Evolutionary conservation across 2,113 vertebrate species (phyloP).

Genomic region (Daubentonia madagascariensis): DNA sequence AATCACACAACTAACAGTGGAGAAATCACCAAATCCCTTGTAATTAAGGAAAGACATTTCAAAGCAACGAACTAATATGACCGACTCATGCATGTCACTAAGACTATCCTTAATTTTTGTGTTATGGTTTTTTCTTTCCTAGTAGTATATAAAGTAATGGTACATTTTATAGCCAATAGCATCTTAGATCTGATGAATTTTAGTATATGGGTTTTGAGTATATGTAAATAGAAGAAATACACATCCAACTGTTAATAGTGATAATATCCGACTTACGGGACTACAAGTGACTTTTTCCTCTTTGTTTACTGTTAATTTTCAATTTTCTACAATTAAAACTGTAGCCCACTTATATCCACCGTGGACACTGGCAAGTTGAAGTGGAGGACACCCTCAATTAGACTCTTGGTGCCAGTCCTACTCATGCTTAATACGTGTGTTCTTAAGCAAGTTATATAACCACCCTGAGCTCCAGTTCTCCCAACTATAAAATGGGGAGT

Average conservation of each 20-base stretch:
- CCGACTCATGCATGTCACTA: background rate
- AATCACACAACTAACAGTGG: background rate
- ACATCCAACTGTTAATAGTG: background rate
- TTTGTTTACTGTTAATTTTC: background rate
- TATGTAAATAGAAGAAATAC: background rate
- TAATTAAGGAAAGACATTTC: background rate
- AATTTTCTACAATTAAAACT: background rate
- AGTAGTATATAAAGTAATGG: background rate
- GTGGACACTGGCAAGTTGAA: background rate
- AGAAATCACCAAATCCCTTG: background rate
- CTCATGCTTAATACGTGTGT: fast-evolving
- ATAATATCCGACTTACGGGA: background rate
- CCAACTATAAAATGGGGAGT: background rate
- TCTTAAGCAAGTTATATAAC: background rate
- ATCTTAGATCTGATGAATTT: background rate
- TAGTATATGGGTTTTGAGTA: background rate
- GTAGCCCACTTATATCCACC: fast-evolving
- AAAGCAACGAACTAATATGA: background rate
- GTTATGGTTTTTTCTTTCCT: background rate
- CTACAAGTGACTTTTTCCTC: background rate
- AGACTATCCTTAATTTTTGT: background rate
- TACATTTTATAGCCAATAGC: background rate
- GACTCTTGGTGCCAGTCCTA: no score
- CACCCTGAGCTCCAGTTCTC: no score
- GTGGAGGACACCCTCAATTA: no score